Base-by-base conservation (phyloP, 2,797 vertebrate genomes). In the Champsocephalus gunnari region DNA sequence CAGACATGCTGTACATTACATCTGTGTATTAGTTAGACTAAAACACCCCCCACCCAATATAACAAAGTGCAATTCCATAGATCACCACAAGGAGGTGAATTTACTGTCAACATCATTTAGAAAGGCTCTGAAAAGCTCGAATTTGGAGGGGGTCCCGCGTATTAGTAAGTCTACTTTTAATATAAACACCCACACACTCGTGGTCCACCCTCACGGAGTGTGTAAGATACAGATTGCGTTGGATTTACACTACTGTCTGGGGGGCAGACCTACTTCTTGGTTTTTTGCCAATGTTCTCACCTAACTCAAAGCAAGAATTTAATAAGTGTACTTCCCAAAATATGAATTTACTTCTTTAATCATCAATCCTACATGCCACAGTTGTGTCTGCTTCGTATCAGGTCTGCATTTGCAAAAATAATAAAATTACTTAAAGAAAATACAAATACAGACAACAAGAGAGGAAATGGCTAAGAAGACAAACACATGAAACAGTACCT, bases 31-130 rank as follows among this genome's bases (percentile, higher is more conserved):
- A 75, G 45, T 77, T 73, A 55, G 49, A 54, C 68, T 60, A 62
- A 79, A 71, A 87, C 75, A 83, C 65, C 66, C 68, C 51, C 74
- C 49, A 45, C 66, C 83, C 73, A 53, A 61, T 58, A 81, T 71
- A 38, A 90, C 86, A 90, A 93, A 90, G 90, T 92, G 92, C 90
- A 87, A 76, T 86, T 89, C 71, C 79, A 80, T 75, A 83, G 45
- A 75, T 83, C 62, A 82, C 89, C 90, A 90, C 87, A 69, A 77
- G 48, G 75, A 66, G 61, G 87, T 66, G 77, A 44, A 77, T 79
- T 49, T 70, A 79, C 60, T 41, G 54, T 80, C 69, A 71, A 79
- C 48, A 45, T 73, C 71, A 73, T 61, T 77, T 66, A 80, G 51
- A 86, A 85, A 81, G 47, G 47, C 67, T 83, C 64, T 54, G 16